Conservation (phyloP, 2,888 invertebrate species). For the Amphipyra berbera region DNA sequence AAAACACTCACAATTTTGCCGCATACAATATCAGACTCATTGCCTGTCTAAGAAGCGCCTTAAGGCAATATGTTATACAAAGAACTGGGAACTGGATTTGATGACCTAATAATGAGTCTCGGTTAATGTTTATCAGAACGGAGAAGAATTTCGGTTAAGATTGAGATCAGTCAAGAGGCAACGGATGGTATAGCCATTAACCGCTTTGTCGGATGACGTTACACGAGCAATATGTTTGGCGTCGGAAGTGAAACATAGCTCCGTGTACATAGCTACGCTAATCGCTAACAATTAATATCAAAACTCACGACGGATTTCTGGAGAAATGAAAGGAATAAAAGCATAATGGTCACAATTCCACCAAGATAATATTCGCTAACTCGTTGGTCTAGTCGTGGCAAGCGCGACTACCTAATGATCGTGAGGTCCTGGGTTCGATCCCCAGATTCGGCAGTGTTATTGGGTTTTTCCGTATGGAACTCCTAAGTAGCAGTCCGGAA, state of each 20-base stretch:
- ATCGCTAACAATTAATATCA: constrained; percentile 3
- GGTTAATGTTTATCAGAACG: constrained; percentile 7
- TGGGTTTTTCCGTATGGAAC: too few species aligned
- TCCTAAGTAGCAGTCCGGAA: too few species aligned
- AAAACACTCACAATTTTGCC: constrained; percentile 64
- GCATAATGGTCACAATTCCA: too few species aligned
- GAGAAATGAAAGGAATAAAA: not conserved
- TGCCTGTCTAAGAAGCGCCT: constrained; percentile 22
- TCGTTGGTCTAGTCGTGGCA: too few species aligned
- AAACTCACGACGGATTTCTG: not conserved
- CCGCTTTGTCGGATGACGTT: constrained; percentile 3
- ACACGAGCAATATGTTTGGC: constrained; percentile 4
- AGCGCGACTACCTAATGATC: too few species aligned
- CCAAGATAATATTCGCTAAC: too few species aligned
- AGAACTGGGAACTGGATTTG: not conserved
- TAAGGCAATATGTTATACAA: constrained; percentile 14
- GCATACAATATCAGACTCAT: constrained; percentile 35
- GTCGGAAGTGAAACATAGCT: not conserved
- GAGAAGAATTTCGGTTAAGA: constrained; percentile 11
- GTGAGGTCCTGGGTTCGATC: too few species aligned
- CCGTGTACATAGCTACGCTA: not conserved
- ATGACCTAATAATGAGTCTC: constrained; percentile 4
- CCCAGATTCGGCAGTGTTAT: too few species aligned
- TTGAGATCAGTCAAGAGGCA: constrained; percentile 19
- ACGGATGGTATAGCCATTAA: constrained; percentile 10